Base-by-base conservation (phyloP, 2,113 vertebrate species). In the Caracal caracal region DNA sequence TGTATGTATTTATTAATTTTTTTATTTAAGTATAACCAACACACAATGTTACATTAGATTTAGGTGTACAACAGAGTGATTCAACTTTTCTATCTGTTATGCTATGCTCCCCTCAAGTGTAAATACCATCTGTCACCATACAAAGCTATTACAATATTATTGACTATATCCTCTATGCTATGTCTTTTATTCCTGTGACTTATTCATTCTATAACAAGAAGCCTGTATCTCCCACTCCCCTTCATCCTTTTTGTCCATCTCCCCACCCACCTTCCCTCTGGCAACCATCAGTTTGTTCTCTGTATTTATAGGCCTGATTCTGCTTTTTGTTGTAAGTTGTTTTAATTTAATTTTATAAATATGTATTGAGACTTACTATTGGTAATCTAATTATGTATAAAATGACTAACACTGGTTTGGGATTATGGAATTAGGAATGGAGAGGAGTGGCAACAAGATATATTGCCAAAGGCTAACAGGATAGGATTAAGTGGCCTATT, bases 281-380 rank as follows among this genome's bases (percentile, higher is more conserved):
- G 13, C 40, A 47, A 47, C 71, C 26, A 75, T 75, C 37, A 75
- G 13, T 75, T 47, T 76, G 73, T 47, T 76, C 15, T 47, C 26
- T 30, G 40, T 76, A 30, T 76, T 76, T 47, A 47, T 47, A 76
- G 73, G 26, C 17, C 40, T 76, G 73, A 47, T 76, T 30, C 26
- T 76, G 26, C 26, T 47, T 76, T 47, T 76, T 47, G 40, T 47
- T 40, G 40, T 15, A 76, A 75, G 26, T 75, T 30, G 22, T 68
- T 90, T 91, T 90, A 86, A 80, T 90, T 96, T 81, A 80, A 85
- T 87, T 89, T 95, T 86, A 81, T 22, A 95, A 65, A 95, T 8
- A 56, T 35, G 6, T 88, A 43, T 91, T 88, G 35, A 84, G 26
- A 6, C 40, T 94, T 66, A 83, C 13, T 78, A 76, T 16, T 90